Conservation (phyloP, 2,888 invertebrate species). For the Podotricha telesiphe region DNA sequence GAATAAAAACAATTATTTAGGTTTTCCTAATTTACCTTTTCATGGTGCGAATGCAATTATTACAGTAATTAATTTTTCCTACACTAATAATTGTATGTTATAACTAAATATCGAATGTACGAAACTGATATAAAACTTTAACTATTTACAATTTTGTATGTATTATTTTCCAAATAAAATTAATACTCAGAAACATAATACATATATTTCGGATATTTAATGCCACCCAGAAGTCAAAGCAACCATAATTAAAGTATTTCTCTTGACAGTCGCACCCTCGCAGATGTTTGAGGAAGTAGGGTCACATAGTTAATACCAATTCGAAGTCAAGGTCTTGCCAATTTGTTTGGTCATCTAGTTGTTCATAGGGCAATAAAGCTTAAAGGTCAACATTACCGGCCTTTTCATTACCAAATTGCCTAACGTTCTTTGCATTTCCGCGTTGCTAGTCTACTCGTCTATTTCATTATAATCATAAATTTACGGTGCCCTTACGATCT, state of each 20-base stretch:
- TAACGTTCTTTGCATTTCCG: constrained; percentile 45
- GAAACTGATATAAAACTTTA: no score
- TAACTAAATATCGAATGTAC: no score
- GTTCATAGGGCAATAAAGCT: constrained; percentile 75
- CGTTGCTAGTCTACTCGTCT: constrained; percentile 29
- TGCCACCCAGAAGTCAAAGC: constrained; percentile 12
- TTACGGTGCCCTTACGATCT: constrained; percentile 53
- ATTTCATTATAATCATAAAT: constrained; percentile 38
- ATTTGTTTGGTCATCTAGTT: constrained; percentile 77
- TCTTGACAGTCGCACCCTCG: constrained; percentile 71
- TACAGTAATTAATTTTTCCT: constrained; percentile 20
- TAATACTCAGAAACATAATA: neutral
- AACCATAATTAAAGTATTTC: constrained; percentile 50
- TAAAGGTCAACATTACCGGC: constrained; percentile 65
- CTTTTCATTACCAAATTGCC: constrained; percentile 56
- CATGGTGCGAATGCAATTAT: constrained; percentile 34
- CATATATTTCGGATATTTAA: neutral
- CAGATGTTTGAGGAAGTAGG: constrained; percentile 74
- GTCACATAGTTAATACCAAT: constrained; percentile 77
- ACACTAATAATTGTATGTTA: neutral
- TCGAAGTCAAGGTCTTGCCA: constrained; percentile 78
- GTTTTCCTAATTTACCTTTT: constrained; percentile 36
- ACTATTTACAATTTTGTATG: no score
- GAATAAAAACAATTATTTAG: constrained; percentile 7
- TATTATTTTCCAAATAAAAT: no score